These are phyloP conservation scores for Drosophila arawakana DNA, from an alignment of 1,140 invertebrate genomes.

Conservation along the genomic window DNA sequence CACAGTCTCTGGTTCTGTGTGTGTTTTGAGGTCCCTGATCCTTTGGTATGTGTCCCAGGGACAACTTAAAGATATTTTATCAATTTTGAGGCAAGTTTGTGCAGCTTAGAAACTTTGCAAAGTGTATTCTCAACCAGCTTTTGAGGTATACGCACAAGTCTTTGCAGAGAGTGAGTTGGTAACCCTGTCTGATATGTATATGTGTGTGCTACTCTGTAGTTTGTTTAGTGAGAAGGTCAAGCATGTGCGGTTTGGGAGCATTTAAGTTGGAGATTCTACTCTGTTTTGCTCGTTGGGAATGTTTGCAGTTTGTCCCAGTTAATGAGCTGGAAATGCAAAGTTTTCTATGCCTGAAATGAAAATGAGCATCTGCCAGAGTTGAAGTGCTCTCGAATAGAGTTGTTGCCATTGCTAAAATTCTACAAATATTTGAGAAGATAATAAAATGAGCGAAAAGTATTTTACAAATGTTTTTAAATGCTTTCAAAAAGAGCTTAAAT, in stretches of 20 bases:
- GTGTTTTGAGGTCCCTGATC: conserved; percentile 29
- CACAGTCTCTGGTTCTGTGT: not conserved
- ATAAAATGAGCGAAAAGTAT: conserved; percentile 18
- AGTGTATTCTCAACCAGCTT: conserved; percentile 35
- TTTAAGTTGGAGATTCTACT: conserved; percentile 21
- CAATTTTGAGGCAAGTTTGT: conserved; percentile 72
- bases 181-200: conserved; percentile 35
- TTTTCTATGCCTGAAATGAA: conserved; percentile 38
- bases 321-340: conserved; percentile 76
- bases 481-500: conserved; percentile 13
- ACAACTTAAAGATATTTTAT: conserved; percentile 77
- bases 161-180: conserved; percentile 37
- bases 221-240: conserved; percentile 63
- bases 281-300: conserved; percentile 5
- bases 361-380: conserved; percentile 15
- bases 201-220: conserved; percentile 48
- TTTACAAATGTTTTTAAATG: not conserved
- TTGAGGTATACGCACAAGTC: conserved; percentile 12
- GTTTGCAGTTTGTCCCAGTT: conserved; percentile 67
- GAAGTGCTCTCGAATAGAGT: conserved; percentile 7
- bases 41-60: conserved; percentile 50
- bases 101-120: conserved; percentile 59
- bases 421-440: conserved; percentile 13
- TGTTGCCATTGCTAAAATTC: not conserved
- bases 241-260: conserved; percentile 36